Evolutionary conservation across 2,888 invertebrate genomes (phyloP), one percentile per base, ranked within the genome.

Genomic region (Drosophila colorata): DNA sequence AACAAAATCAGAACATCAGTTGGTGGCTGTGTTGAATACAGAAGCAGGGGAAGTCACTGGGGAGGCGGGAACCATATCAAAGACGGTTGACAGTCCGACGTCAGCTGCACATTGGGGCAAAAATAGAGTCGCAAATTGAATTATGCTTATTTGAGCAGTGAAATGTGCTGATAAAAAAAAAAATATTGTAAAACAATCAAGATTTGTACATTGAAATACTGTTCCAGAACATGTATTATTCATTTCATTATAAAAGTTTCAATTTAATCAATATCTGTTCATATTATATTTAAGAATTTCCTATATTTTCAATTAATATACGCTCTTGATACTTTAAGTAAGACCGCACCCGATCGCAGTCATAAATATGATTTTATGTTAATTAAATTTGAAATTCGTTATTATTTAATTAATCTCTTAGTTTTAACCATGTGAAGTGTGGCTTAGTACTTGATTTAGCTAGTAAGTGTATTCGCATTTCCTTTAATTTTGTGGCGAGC

Each of bases 1-100:
- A 68, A 43, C 52, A 52, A 74, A 78, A 74, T 68, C 79, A 56
- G 61, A 74, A 52, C 75, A 79, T 79, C 80, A 67, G 78, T 81
- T 67, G 55, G 68, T 49, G 74, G 55, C 73, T 56, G 52, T 37
- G 72, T 60, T 73, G 79, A 69, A 60, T 48, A 68, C 25, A 38
- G 13, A 14, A 8, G 31, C n/a, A 8, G 48, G 35, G 41, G 25
- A 33, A 33, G 13, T 33, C 33, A 13, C 40, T 28, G 31, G n/a
- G 2, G 40, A 40, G 25, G 48, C 16, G 28, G 44, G 47, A 49
- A 57, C 48, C 52, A 57, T 53, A 49, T 49, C 63, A 46, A 40
- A 33, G 40, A 51, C 71, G 72, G 87, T 68, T 87, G 87, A 87
- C 79, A 87, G 55, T 44, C 55, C 43, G 53, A 56, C 49, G 53